Percentiles rank a stretch among this genome's conserved stretches.
Evolutionary conservation across 2,888 invertebrate genomes (phyloP).

Genomic region (Drosophila mayaguana): DNA sequence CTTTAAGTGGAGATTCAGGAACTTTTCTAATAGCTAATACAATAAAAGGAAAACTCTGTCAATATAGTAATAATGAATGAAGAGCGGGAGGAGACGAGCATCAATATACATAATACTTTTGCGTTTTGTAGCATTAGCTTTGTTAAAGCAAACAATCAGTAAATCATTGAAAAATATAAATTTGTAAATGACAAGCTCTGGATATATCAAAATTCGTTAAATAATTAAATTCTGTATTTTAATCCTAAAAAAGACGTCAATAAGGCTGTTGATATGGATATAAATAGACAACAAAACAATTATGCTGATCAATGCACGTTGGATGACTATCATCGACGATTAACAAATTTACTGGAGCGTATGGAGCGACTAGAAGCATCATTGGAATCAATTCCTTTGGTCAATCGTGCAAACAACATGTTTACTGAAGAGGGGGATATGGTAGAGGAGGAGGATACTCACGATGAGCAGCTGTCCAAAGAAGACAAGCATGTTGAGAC

Average conservation of each 20-base stretch:
- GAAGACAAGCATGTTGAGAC: conserved; percentile 1
- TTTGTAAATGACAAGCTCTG: background rate
- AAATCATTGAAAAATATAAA: background rate
- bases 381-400: conserved; percentile 12
- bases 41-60: background rate
- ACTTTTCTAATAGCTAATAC: background rate
- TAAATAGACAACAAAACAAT: background rate
- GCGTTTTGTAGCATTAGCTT: background rate
- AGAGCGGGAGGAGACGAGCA: background rate
- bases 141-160: background rate
- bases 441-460: background rate
- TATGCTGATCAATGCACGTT: conserved; percentile 2
- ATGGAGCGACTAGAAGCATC: conserved; percentile 28
- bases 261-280: conserved; percentile 10
- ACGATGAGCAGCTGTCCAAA: background rate
- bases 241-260: background rate
- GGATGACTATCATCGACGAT: conserved; percentile 28
- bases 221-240: background rate
- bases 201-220: conserved; percentile 22
- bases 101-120: background rate
- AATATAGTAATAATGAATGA: background rate
- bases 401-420: background rate
- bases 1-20: background rate
- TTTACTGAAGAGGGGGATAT: background rate
- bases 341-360: conserved; percentile 23